Base-by-base conservation (phyloP, 2,113 vertebrate species). In the Talpa occidentalis region DNA sequence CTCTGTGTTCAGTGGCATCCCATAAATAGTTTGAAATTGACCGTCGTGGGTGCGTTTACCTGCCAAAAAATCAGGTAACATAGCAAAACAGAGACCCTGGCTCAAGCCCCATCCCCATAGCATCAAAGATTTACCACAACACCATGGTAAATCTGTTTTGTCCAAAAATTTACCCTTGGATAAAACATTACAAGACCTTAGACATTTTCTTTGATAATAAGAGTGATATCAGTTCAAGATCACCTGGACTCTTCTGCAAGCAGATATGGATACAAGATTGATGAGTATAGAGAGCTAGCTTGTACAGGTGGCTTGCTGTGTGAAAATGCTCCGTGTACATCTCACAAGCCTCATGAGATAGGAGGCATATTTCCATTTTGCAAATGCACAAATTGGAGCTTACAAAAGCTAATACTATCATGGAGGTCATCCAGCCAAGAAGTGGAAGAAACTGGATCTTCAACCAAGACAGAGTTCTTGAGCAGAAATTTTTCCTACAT, bases 21-120 rank as follows among this genome's bases (percentile, higher is more conserved):
- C n/a, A 78, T 59, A 40, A 64, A 44, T 40, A 78, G 5, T 12
- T 64, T 76, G 7, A 91, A 89, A 66, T 60, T 74, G 60, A 72
- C 35, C 11, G 32, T 32, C 1, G 6, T n/a, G 32, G n/a, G 17
- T 16, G 5, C 67, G 0, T 37, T 78, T 62, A 37, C 17, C 78
- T 1, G 10, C 76, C 4, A 94, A 40, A 72, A 72, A 73, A 60
- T 76, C 6, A 95, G 15, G 24, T 49, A 24, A 85, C 3, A 37
- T 2, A 62, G 6, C 4, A 91, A 79, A 94, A 47, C 28, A 89
- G 54, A 90, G 35, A 4, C 3, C 9, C 14, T 47, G 17, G 10
- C 15, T 6, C 14, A 66, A n/a, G 10, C 15, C 6, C 3, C 10
- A 26, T 81, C 14, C 26, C 10, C 5, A 69, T 0, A 74, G 35